Conservation (phyloP, 2,888 invertebrate species). For the Geophilus truncorum region DNA sequence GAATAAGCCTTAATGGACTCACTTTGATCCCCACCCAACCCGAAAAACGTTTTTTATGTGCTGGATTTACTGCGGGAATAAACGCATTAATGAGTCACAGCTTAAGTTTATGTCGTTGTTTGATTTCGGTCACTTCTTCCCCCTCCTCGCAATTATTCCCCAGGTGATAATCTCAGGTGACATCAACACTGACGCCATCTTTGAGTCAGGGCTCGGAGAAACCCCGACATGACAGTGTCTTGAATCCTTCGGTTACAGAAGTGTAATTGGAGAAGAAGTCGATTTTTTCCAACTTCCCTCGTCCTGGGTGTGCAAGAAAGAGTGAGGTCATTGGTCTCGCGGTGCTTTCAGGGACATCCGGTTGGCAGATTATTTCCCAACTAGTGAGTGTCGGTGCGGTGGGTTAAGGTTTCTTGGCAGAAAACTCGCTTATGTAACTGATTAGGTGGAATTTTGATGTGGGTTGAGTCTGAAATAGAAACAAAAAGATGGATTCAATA, state of each 20-base stretch:
- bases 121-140: neutral
- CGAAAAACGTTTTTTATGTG: neutral
- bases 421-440: neutral
- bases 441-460: neutral
- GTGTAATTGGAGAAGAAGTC: neutral
- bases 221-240: neutral
- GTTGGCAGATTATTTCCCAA: neutral
- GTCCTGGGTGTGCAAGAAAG: neutral
- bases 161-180: neutral
- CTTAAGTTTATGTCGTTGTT: neutral
- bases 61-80: neutral
- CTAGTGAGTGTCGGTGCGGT: neutral
- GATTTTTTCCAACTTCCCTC: too few relatives aligned
- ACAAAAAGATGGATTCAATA: neutral
- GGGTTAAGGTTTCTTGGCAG: neutral
- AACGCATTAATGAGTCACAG: neutral
- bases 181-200: neutral
- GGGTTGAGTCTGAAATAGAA: neutral
- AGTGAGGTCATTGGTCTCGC: neutral
- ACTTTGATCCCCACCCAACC: neutral
- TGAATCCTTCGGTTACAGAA: too few relatives aligned
- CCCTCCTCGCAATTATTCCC: neutral
- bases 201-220: neutral
- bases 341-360: neutral
- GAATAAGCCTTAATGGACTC: neutral